Evolutionary conservation across 2,888 invertebrate species (phyloP).

Genomic region (Eupithecia abbreviata): DNA sequence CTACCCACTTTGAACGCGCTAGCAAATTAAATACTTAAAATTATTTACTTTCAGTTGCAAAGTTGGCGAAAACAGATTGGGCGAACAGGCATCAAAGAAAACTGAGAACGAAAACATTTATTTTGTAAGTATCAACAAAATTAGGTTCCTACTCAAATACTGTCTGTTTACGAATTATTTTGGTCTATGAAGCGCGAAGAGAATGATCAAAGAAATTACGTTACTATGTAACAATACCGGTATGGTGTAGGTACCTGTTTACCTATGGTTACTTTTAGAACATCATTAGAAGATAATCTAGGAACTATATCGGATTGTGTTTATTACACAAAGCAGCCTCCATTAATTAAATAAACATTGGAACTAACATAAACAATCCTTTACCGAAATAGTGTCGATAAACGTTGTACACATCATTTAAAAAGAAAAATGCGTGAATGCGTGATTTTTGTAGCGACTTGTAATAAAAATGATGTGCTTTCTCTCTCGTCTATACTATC

Average conservation of each 20-base stretch:
- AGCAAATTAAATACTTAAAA: slow-evolving; percentile 36
- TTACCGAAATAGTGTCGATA: not conserved
- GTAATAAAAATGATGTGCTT: not conserved
- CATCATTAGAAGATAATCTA: not conserved
- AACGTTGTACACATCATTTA: not conserved
- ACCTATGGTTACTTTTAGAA: not conserved
- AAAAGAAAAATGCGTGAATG: not conserved
- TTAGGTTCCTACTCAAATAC: slow-evolving; percentile 2
- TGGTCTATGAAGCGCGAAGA: not conserved
- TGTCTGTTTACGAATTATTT: slow-evolving; percentile 10
- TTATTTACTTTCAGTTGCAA: slow-evolving; percentile 45
- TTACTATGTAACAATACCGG: not conserved
- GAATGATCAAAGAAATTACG: not conserved
- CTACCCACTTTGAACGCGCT: not conserved
- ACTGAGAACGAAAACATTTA: slow-evolving; percentile 40
- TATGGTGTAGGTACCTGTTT: not conserved
- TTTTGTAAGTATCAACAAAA: slow-evolving; percentile 23
- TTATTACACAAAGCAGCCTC: slow-evolving; percentile 1
- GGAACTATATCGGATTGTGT: slow-evolving; percentile 2
- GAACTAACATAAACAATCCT: not conserved
- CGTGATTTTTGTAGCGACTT: not conserved
- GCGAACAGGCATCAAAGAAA: slow-evolving; percentile 29
- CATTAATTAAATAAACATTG: not conserved
- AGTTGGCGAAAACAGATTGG: slow-evolving; percentile 29
- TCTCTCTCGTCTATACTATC: not conserved